Base-by-base conservation (phyloP, 2,113 vertebrate genomes). In the Calidris pugnax region DNA sequence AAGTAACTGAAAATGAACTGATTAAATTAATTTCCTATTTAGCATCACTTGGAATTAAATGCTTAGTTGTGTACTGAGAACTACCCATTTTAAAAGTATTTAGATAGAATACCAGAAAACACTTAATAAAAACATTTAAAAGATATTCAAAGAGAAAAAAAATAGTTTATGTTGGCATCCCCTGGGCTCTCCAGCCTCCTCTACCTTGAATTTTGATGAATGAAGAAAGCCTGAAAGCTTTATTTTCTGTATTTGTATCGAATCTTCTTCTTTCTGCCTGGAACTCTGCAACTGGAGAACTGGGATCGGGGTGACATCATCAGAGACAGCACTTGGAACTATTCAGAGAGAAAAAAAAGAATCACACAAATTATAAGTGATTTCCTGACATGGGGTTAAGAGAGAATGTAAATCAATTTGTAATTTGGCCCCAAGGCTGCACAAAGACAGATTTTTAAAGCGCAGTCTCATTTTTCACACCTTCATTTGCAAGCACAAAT, bases 401-500 rank as follows among this genome's bases (percentile, higher is more conserved):
- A 89, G 14, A 89, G 16, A 91, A 87, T 62, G n/a, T 93, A 89
- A 93, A 87, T 85, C 83, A 92, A 51, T 89, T 93, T 92, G n/a
- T 56, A 91, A 81, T 91, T 89, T 89, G 62, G n/a, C 71, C 39
- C 66, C 3, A 6, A 82, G 80, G 76, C 57, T 89, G 28, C 41
- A 76, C 15, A 89, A 55, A 90, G 79, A 68, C 33, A 89, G 51
- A 57, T 87, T 85, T 89, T 85, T 85, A 95, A 92, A 89, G 7
- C 35, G 64, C 21, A 9, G 32, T 7, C 35, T 92, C 19, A 20
- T 89, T 87, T 90, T 92, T 92, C 45, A 87, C 57, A 91, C 62
- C 56, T 78, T 67, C 8, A 5, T 89, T 93, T 94, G 81, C 28
- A 91, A 84, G 28, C 32, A 68, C 32, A 72, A 72, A 91, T 89